phyloP scores from a whole-genome alignment of 2,888 invertebrate genomes.

The Drosophila kanekoi region DNA sequence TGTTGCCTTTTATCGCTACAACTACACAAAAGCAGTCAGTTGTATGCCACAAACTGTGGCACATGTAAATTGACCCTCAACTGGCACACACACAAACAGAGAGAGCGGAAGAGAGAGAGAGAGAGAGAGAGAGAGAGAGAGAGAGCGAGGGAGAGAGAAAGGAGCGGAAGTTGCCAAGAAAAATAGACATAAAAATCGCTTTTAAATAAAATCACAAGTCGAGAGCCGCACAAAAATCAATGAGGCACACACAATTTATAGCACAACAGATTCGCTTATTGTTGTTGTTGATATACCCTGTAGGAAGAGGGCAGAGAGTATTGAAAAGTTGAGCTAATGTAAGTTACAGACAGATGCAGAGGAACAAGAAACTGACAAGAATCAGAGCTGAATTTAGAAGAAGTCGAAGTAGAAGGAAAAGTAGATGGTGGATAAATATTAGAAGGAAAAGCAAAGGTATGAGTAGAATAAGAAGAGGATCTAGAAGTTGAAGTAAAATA shows the following conservation, averaged over 20 bases:
- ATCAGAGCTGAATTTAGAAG: not conserved
- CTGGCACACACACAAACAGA: not conserved
- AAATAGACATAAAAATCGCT: conserved; percentile 48
- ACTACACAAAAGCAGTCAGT: conserved; percentile 29
- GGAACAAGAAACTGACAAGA: no score
- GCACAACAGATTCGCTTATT: conserved; percentile 34
- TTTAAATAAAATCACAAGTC: conserved; percentile 62
- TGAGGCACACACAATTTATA: conserved; percentile 65
- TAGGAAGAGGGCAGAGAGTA: not conserved
- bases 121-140: not conserved
- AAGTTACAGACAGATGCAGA: not conserved
- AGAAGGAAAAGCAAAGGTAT: no score
- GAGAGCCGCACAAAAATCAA: conserved; percentile 58
- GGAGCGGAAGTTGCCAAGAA: conserved; percentile 21
- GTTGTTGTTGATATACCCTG: conserved; percentile 32
- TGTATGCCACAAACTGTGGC: conserved; percentile 39
- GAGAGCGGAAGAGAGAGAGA: not conserved
- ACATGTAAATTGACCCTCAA: conserved; percentile 52
- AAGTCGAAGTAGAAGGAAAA: not conserved
- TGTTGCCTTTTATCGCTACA: conserved; percentile 37
- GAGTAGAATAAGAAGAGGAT: no score
- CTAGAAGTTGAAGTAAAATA: not conserved
- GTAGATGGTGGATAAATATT: not conserved
- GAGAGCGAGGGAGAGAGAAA: not conserved
- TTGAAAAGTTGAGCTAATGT: not conserved